phyloP scores from a whole-genome alignment of 2,888 invertebrate species.

The Idaea straminata region DNA sequence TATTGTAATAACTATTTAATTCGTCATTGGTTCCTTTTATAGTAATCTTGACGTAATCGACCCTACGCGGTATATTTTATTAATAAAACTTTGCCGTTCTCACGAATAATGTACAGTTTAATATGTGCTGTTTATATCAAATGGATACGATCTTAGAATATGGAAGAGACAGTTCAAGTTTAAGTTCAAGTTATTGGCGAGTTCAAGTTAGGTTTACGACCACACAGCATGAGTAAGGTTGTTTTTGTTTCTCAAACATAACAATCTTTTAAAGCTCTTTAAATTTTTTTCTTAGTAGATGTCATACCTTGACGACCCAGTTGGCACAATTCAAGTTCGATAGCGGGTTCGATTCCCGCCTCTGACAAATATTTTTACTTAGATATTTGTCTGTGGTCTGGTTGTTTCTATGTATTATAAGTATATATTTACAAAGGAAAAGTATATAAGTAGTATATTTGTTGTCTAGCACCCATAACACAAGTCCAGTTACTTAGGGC shows the following conservation, averaged over 20 bases:
- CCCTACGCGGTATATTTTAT: constrained; percentile 57
- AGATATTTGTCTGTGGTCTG: too few species aligned
- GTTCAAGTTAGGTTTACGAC: constrained; percentile 1
- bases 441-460: too few species aligned
- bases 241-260: neutral
- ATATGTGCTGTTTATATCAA: constrained; percentile 19
- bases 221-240: neutral
- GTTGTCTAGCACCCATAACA: too few species aligned
- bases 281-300: too few species aligned
- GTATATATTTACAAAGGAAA: too few species aligned
- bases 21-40: constrained; percentile 56
- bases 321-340: too few species aligned
- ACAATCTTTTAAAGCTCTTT: too few species aligned
- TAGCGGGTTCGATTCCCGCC: too few species aligned
- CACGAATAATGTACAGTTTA: constrained; percentile 32
- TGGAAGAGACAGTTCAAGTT: constrained; percentile 5
- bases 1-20: constrained; percentile 58
- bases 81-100: constrained; percentile 46
- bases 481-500: too few species aligned
- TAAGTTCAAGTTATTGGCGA: neutral
- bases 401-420: too few species aligned
- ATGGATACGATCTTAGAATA: constrained; percentile 8
- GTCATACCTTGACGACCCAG: too few species aligned
- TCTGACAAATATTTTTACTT: too few species aligned
- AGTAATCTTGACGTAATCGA: constrained; percentile 45